A percentile compares a stretch with the other conserved stretches of the same genome.
Conservation (phyloP, 1,140 invertebrate genomes). For the Cephus cinctus region DNA sequence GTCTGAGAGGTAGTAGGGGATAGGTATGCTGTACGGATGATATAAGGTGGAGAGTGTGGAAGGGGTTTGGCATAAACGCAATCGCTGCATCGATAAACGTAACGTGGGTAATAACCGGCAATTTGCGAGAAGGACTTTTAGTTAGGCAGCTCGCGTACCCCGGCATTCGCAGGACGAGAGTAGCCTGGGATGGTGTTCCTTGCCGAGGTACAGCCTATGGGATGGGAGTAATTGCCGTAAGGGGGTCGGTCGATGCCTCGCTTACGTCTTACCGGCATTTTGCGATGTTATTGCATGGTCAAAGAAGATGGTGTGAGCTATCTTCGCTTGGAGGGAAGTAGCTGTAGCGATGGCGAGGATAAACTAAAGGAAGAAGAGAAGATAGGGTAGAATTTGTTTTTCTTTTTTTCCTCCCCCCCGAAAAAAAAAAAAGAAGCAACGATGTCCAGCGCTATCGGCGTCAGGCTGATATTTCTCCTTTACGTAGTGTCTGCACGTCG, state of each 20-base stretch:
- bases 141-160: constrained; percentile 36
- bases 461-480: constrained; percentile 26
- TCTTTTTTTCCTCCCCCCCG: no score
- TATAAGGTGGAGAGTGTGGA: neutral
- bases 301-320: no score
- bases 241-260: constrained; percentile 16
- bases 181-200: constrained; percentile 15
- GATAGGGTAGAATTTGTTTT: constrained; percentile 11
- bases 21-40: constrained; percentile 3
- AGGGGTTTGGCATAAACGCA: constrained; percentile 24
- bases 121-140: constrained; percentile 52
- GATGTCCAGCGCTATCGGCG: constrained; percentile 25
- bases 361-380: constrained; percentile 6
- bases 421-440: no score
- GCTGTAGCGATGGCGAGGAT: constrained; percentile 4
- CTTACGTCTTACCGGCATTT: constrained; percentile 35
- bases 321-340: constrained; percentile 16
- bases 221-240: constrained; percentile 40
- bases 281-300: constrained; percentile 30
- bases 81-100: constrained; percentile 43
- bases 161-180: constrained; percentile 19
- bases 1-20: neutral
- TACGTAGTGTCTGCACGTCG: constrained; percentile 26
- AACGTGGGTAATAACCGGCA: constrained; percentile 49
- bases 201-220: constrained; percentile 9